Evolutionary conservation across 2,888 invertebrate species (phyloP).

Genomic region (Noctua fimbriata): DNA sequence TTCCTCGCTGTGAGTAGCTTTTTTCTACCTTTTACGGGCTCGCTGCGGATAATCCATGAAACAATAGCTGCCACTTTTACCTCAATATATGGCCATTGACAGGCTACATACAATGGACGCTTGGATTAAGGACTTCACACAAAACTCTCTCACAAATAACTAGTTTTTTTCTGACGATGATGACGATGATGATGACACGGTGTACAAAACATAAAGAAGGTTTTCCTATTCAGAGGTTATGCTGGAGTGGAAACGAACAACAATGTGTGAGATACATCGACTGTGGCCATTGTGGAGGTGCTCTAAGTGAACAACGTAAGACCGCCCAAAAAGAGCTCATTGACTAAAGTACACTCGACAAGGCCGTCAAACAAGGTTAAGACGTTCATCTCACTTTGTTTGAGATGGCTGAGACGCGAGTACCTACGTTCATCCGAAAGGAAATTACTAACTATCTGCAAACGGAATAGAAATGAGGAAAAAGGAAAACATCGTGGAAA

Average conservation of each 20-base stretch:
- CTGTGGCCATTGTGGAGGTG: neutral
- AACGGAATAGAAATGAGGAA: constrained; percentile 25
- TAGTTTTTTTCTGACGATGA: constrained; percentile 15
- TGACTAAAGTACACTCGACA: constrained; percentile 38
- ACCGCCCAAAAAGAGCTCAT: constrained; percentile 37
- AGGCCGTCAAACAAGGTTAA: constrained; percentile 25
- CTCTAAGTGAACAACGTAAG: constrained; percentile 15
- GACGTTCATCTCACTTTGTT: constrained; percentile 25
- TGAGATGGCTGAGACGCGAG: constrained; percentile 33
- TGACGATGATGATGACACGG: no score
- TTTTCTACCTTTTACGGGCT: constrained; percentile 47
- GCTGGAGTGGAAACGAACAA: constrained; percentile 19
- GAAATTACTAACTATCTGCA: constrained; percentile 38
- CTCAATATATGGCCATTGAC: constrained; percentile 56
- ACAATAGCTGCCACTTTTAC: constrained; percentile 66
- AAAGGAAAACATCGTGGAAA: constrained; percentile 26
- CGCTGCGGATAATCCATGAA: constrained; percentile 59
- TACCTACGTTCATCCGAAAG: constrained; percentile 16
- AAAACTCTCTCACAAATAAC: constrained; percentile 27
- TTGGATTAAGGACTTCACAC: constrained; percentile 44
- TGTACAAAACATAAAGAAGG: constrained; percentile 7
- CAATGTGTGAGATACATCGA: constrained; percentile 8
- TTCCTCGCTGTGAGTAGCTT: constrained; percentile 21
- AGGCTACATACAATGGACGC: constrained; percentile 38
- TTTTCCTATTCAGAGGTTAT: constrained; percentile 11